phyloP scores from a whole-genome alignment of 2,797 vertebrate genomes.

The Periparus ater region DNA sequence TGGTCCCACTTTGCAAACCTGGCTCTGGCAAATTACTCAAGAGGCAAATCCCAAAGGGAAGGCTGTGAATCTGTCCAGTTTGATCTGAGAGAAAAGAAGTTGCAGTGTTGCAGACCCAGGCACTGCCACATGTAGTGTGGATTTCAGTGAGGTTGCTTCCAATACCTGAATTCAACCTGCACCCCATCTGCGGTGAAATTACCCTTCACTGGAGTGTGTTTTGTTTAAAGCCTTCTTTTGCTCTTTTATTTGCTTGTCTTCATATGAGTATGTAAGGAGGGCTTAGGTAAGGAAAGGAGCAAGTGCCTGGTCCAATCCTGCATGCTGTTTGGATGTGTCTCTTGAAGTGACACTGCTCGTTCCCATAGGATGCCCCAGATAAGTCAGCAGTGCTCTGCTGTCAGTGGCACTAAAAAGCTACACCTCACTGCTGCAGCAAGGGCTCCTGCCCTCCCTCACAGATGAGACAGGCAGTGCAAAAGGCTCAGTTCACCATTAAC shows the following conservation, averaged over 20 bases:
- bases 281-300: neutral
- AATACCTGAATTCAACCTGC: neutral
- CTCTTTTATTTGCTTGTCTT: neutral
- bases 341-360: neutral
- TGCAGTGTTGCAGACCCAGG: neutral
- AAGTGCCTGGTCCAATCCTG: conserved; percentile 22
- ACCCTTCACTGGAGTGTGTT: neutral
- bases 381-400: conserved; percentile 4
- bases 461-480: neutral
- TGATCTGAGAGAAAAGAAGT: neutral
- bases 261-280: neutral
- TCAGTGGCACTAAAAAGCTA: neutral
- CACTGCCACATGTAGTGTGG: neutral
- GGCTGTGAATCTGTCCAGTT: neutral
- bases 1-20: accelerated
- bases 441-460: neutral
- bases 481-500: neutral
- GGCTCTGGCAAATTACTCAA: neutral
- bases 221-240: neutral
- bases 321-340: neutral
- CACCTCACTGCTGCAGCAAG: neutral
- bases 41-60: neutral
- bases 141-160: neutral
- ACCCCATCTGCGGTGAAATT: neutral
- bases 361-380: conserved; percentile 34